Base-by-base conservation (phyloP, 2,113 vertebrate species). In the Anas platyrhynchos region DNA sequence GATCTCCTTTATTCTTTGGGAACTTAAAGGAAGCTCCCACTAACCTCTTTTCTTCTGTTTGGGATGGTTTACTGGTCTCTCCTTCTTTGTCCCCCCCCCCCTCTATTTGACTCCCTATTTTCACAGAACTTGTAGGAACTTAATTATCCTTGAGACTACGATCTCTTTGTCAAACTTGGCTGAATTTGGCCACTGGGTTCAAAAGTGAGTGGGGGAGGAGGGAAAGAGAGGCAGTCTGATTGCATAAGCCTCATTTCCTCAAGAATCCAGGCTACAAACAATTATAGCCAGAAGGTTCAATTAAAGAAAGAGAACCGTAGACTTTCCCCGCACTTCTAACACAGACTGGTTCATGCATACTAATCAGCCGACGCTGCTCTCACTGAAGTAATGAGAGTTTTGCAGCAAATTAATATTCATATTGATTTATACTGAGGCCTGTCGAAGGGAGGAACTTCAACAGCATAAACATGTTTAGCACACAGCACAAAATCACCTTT, bases 241-340 rank as follows among this genome's bases (percentile, higher is more conserved):
- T 88, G 29, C 61, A 13, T 41, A 92, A 95, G 54, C 77, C 77
- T 87, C 48, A 86, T 84, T 86, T 96, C 83, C 71, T 88, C 73
- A 78, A 95, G 86, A 93, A 95, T 63, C 54, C 73, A 89, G 77
- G 66, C 91, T 96, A 89, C 89, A 96, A 94, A 44, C 81, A 94
- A 92, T 93, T 76, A 89, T 71, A 96, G 93, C 89, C 93, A 95
- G 93, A 83, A 94, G 94, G 93, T 95, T 94, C 94, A 95, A 97
- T 91, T 95, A 94, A 88, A 93, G 61, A 91, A 93, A 87, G 84
- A 88, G 86, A 89, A 88, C 81, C 5, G 2, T 18, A 92, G 89
- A 92, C 31, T 32, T 62, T 83, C 82, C 82, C 91, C 59, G 71
- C 82, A 88, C 82, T 94, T 91, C 7, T 13, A 95, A 93, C 78